phyloP scores from a whole-genome alignment of 2,113 vertebrate genomes.

The Indri indri region DNA sequence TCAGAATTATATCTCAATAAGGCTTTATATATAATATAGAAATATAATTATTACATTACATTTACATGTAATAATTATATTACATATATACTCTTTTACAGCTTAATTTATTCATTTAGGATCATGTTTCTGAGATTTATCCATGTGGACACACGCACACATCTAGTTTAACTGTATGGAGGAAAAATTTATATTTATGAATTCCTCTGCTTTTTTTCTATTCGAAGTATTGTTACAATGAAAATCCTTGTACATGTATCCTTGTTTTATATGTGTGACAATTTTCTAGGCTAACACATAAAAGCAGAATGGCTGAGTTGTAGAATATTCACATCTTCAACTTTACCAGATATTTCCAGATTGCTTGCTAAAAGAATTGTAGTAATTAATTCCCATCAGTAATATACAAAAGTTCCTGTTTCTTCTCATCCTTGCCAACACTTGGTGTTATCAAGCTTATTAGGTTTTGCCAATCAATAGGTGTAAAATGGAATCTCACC shows the following conservation, averaged over 20 bases:
- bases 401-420: not conserved
- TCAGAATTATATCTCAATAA: not conserved
- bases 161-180: not conserved
- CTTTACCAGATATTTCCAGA: conserved; percentile 8
- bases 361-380: not conserved
- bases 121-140: conserved; percentile 2
- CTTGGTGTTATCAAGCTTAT: conserved; percentile 53
- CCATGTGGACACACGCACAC: not conserved
- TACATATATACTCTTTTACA: not conserved
- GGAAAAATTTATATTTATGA: not conserved
- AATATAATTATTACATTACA: not conserved
- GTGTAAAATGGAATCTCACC: conserved; percentile 59
- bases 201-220: not conserved
- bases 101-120: not conserved
- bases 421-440: conserved; percentile 53
- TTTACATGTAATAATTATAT: not conserved
- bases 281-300: not conserved
- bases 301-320: not conserved
- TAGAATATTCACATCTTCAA: not conserved
- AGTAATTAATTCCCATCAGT: not conserved
- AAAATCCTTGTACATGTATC: not conserved
- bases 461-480: conserved; percentile 47
- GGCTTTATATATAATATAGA: not conserved
- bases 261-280: not conserved
- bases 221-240: not conserved